Evolutionary conservation across 2,888 invertebrate genomes (phyloP).

Genomic region (Oscheius sp.): DNA sequence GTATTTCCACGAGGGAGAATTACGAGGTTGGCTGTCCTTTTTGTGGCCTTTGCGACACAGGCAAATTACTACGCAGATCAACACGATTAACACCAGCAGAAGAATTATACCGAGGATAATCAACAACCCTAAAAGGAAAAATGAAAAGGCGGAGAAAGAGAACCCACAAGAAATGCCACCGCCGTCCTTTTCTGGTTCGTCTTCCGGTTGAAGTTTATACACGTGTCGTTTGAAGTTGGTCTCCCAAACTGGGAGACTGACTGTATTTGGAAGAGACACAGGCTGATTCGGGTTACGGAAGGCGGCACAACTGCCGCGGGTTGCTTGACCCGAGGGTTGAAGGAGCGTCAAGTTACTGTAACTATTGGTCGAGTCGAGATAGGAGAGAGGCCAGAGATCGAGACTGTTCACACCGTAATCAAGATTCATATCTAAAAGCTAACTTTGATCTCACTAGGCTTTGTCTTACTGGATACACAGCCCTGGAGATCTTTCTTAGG

Average conservation of each 20-base stretch:
- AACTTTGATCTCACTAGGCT: background rate
- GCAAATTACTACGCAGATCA: slow-evolving; percentile 26
- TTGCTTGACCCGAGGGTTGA: background rate
- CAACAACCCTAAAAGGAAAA: slow-evolving; percentile 7
- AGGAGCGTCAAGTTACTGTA: slow-evolving; percentile 10
- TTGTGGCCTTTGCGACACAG: slow-evolving; percentile 16
- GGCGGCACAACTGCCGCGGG: slow-evolving; percentile 38
- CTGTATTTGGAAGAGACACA: slow-evolving; percentile 35
- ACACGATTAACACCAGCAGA: slow-evolving; percentile 4
- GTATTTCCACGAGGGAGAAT: slow-evolving; percentile 15
- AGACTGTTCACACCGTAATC: slow-evolving; percentile 52
- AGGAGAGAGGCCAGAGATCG: slow-evolving; percentile 42
- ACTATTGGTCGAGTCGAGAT: slow-evolving; percentile 31
- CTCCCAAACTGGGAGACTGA: slow-evolving; percentile 57
- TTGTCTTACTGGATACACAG: slow-evolving; percentile 58
- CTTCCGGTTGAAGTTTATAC: background rate
- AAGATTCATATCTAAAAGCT: slow-evolving; percentile 54
- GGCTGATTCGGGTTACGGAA: slow-evolving; percentile 48
- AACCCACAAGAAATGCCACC: slow-evolving; percentile 20
- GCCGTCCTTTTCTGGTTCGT: background rate
- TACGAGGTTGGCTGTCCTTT: slow-evolving; percentile 22
- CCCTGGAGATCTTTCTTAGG: slow-evolving; percentile 45
- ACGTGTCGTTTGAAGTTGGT: slow-evolving; percentile 49
- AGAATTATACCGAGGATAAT: slow-evolving; percentile 20
- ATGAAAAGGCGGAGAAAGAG: background rate